Conservation (phyloP, 2,888 invertebrate species). For the Cenopis cana region DNA sequence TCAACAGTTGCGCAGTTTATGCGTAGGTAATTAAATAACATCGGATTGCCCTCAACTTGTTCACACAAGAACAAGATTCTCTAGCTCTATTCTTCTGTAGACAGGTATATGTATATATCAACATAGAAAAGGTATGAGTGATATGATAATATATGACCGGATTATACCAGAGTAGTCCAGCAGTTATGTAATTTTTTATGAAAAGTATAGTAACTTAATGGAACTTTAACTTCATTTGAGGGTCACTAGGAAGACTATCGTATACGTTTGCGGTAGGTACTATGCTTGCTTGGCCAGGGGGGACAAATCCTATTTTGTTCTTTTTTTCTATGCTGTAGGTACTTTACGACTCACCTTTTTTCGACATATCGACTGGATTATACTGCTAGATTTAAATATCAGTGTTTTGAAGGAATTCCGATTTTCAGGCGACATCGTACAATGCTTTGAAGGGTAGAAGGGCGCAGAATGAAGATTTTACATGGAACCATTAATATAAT, state of each 20-base stretch:
- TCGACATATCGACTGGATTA: too few relatives aligned
- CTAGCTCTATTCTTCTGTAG: neutral
- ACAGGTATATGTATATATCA: neutral
- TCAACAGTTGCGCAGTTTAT: slow-evolving; percentile 73
- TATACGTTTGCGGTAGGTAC: too few relatives aligned
- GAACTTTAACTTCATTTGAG: too few relatives aligned
- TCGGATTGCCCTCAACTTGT: slow-evolving; percentile 38
- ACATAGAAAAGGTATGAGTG: neutral
- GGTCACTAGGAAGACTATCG: too few relatives aligned
- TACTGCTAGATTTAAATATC: neutral
- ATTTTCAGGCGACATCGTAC: neutral
- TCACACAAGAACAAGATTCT: slow-evolving; percentile 42
- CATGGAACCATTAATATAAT: slow-evolving; percentile 2
- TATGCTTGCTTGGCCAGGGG: too few relatives aligned
- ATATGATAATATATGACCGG: too few relatives aligned
- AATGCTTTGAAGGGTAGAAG: neutral
- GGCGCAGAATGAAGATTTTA: neutral
- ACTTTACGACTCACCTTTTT: too few relatives aligned
- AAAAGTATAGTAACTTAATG: too few relatives aligned
- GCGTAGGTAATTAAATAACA: slow-evolving; percentile 74
- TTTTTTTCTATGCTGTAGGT: too few relatives aligned
- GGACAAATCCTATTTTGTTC: too few relatives aligned
- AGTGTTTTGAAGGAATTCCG: neutral
- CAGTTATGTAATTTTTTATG: neutral
- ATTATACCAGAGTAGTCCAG: neutral